Conservation (phyloP, 1,140 invertebrate genomes). For the Bursaphelenchus mucronatus region DNA sequence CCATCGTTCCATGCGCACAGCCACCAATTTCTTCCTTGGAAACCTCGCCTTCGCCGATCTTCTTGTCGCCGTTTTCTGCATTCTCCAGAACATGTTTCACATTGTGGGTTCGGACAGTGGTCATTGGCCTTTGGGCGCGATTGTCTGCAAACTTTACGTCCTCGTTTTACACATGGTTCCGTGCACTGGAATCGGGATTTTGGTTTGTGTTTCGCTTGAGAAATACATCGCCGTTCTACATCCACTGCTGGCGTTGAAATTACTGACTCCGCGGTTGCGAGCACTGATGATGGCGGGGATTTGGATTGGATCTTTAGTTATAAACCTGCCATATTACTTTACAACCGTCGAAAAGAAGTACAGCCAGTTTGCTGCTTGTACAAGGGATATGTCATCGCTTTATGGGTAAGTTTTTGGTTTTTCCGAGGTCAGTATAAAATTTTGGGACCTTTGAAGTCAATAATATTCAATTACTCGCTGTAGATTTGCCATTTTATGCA, state of each 20-base stretch:
- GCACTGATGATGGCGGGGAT: constrained; percentile 37
- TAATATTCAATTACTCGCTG: not conserved
- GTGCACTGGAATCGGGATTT: constrained; percentile 57
- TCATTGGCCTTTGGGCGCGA: constrained; percentile 26
- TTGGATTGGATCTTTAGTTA: constrained; percentile 19
- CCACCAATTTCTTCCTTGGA: constrained; percentile 45
- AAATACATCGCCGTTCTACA: constrained; percentile 58
- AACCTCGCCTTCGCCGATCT: constrained; percentile 54
- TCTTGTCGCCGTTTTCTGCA: constrained; percentile 53
- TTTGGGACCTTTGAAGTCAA: too few relatives aligned
- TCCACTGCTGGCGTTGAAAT: constrained; percentile 53
- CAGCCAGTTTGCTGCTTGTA: constrained; percentile 20
- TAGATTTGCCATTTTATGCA: not conserved
- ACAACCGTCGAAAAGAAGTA: constrained; percentile 34
- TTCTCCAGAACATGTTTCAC: constrained; percentile 59
- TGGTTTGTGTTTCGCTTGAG: constrained; percentile 58
- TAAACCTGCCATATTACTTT: constrained; percentile 46
- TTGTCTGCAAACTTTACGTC: constrained; percentile 56
- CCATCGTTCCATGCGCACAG: constrained; percentile 44
- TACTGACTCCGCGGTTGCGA: constrained; percentile 50
- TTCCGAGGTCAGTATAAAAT: too few relatives aligned
- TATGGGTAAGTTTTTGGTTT: constrained; percentile 22
- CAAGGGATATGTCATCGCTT: constrained; percentile 28
- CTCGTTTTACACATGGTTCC: constrained; percentile 54
- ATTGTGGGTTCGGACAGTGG: constrained; percentile 48